Evolutionary conservation across 1,140 invertebrate genomes (phyloP).

Genomic region (Drosophila sp.): DNA sequence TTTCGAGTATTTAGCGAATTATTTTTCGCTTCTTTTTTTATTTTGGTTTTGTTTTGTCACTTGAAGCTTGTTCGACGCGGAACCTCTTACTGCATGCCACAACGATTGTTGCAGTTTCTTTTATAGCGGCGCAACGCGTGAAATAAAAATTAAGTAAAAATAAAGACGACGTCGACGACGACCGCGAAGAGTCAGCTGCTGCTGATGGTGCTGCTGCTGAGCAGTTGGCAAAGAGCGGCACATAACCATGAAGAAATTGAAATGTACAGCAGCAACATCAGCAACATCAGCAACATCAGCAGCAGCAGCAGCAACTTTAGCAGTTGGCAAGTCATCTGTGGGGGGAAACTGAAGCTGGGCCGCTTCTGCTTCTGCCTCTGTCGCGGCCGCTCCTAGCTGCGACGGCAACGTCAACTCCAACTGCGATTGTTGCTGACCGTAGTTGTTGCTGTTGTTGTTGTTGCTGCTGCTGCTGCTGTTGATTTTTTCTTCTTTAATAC

Average conservation of each 20-base stretch:
- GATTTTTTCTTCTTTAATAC: neutral
- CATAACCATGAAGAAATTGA: conserved; percentile 77
- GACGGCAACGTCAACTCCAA: conserved; percentile 21
- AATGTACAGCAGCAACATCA: conserved; percentile 54
- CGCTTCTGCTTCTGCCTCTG: conserved; percentile 7
- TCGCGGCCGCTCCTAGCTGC: conserved; percentile 46
- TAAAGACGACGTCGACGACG: conserved; percentile 55
- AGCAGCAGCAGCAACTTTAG: conserved; percentile 27
- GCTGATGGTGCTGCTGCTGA: conserved; percentile 19
- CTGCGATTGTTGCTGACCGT: conserved; percentile 46
- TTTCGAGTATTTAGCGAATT: conserved; percentile 12
- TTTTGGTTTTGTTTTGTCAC: conserved; percentile 29
- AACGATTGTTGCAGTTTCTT: conserved; percentile 78
- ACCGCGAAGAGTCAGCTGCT: conserved; percentile 11
- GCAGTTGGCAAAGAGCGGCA: conserved; percentile 73
- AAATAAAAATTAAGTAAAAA: conserved; percentile 80
- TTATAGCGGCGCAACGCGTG: conserved; percentile 78
- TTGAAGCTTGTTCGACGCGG: conserved; percentile 71
- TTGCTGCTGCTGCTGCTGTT: neutral
- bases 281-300: conserved; percentile 36
- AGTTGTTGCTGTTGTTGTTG: conserved; percentile 24
- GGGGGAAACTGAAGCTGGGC: conserved; percentile 48
- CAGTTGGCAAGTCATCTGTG: conserved; percentile 67
- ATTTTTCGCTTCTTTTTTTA: conserved; percentile 19
- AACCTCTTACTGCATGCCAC: conserved; percentile 82